Evolutionary conservation across 2,888 invertebrate genomes (phyloP).

Genomic region (Eristalinus sepulchralis): DNA sequence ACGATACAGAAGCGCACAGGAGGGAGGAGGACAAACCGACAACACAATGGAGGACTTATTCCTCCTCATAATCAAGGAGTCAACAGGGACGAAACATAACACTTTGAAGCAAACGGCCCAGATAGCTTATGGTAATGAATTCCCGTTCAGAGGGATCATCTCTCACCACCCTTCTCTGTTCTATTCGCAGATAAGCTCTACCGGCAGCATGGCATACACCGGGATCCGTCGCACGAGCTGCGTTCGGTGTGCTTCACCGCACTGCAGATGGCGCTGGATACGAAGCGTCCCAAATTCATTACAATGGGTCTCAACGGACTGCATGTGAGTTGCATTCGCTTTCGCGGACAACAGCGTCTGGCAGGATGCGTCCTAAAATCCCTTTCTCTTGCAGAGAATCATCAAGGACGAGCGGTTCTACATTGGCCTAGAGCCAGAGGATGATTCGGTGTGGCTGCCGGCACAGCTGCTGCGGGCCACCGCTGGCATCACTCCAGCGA

Average conservation of each 20-base stretch:
- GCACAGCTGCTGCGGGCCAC: conserved; percentile 94
- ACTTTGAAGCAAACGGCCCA: conserved; percentile 91
- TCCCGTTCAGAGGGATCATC: conserved; percentile 30
- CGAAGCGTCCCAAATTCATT: conserved; percentile 91
- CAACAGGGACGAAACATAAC: conserved; percentile 88
- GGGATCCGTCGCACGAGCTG: conserved; percentile 91
- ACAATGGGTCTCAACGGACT: conserved; percentile 92
- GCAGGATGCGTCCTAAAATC: conserved; percentile 8
- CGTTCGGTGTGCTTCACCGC: conserved; percentile 92
- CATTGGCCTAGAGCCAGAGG: conserved; percentile 93
- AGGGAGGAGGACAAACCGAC: conserved; percentile 10
- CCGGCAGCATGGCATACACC: conserved; percentile 88
- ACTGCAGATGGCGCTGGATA: conserved; percentile 93
- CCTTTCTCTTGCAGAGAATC: conserved; percentile 85
- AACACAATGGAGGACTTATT: conserved; percentile 91
- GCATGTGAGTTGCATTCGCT: conserved; percentile 86
- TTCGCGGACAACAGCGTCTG: background rate
- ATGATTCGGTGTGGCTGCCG: conserved; percentile 95
- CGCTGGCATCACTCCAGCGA: conserved; percentile 83
- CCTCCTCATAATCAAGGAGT: conserved; percentile 91
- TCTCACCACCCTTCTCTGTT: conserved; percentile 80
- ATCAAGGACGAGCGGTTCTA: conserved; percentile 95
- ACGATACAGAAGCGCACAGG: conserved; percentile 8
- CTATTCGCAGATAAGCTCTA: conserved; percentile 87
- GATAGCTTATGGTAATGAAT: conserved; percentile 89